Base-by-base conservation (phyloP, 2,888 invertebrate genomes). In the Drosophila lacicola region DNA sequence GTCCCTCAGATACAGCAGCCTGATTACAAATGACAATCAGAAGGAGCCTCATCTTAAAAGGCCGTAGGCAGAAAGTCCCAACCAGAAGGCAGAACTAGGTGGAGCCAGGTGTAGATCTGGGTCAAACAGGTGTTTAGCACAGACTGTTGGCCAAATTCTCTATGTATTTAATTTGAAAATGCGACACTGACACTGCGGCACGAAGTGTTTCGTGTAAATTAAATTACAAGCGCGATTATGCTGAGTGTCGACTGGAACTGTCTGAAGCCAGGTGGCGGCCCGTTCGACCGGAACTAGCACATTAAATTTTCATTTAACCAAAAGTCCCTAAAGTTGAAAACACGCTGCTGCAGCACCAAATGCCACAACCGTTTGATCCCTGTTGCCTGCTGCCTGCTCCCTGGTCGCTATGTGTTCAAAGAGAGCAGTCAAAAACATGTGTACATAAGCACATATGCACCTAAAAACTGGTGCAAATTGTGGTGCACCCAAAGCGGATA, bases 171-270 rank as follows among this genome's bases (percentile, higher is more conserved):
- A 83, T 83, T 88, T 88, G 75, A 72, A 83, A 83, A 78, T 83
- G 83, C 83, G 87, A 86, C 87, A 78, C 65, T 70, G 82, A 82
- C 82, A 88, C 88, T 83, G 88, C 88, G 83, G 68, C 83, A 80
- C 64, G 65, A 67, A 78, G 70, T 73, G 78, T 69, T 60, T 65
- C 66, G 80, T 88, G 80, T 82, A 86, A 83, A 83, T 83, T 74
- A 88, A 83, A 86, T 88, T 82, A 88, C 83, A 82, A 65, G 64
- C 74, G 80, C 80, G 70, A 63, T 72, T 55, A 70, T 56, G 78
- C 60, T 41, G 42, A 42, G 41, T 60, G 62, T 58, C 45, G 58
- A 47, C 53, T 72, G 45, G n/a, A 46, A 61, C 45, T 13, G 54
- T 25, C 54, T 37, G 34, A 25, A 14, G 19, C 29, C 25, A 39